Evolutionary conservation across 2,113 vertebrate species (phyloP).

Genomic region (Actenoides lindsayi): DNA sequence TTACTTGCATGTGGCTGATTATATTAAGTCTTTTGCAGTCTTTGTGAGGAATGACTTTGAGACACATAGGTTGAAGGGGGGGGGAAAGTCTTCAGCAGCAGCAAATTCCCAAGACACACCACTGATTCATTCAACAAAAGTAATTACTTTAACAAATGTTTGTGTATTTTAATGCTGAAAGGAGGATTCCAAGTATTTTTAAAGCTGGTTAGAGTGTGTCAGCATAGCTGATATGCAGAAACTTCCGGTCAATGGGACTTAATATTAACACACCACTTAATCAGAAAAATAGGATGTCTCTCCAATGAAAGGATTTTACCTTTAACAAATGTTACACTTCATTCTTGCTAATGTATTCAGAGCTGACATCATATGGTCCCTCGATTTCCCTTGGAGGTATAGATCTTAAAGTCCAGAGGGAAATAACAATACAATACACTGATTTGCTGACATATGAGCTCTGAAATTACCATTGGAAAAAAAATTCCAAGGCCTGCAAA

Average conservation of each 20-base stretch:
- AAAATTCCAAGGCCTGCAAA: slow-evolving; percentile 21
- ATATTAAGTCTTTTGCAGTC: neutral
- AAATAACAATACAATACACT: neutral
- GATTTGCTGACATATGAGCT: slow-evolving; percentile 35
- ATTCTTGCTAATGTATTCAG: slow-evolving; percentile 11
- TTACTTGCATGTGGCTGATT: neutral
- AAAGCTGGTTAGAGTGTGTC: neutral
- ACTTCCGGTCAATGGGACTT: neutral
- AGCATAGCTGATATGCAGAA: neutral
- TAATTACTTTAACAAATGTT: slow-evolving; percentile 66
- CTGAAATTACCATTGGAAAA: slow-evolving; percentile 33
- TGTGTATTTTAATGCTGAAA: slow-evolving; percentile 30
- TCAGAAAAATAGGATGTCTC: neutral
- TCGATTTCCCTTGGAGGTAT: neutral
- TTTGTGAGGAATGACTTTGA: neutral
- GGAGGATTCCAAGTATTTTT: slow-evolving; percentile 35
- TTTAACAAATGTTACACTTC: neutral
- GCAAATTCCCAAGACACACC: slow-evolving; percentile 12
- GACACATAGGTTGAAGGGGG: neutral
- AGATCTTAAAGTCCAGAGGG: slow-evolving; percentile 18
- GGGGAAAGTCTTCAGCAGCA: neutral
- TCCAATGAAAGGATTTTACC: neutral
- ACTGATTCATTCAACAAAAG: slow-evolving; percentile 18
- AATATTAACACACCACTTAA: neutral
- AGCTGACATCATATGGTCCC: neutral